Evolutionary conservation across 2,797 vertebrate genomes (phyloP).

Genomic region (Oophaga sylvatica): DNA sequence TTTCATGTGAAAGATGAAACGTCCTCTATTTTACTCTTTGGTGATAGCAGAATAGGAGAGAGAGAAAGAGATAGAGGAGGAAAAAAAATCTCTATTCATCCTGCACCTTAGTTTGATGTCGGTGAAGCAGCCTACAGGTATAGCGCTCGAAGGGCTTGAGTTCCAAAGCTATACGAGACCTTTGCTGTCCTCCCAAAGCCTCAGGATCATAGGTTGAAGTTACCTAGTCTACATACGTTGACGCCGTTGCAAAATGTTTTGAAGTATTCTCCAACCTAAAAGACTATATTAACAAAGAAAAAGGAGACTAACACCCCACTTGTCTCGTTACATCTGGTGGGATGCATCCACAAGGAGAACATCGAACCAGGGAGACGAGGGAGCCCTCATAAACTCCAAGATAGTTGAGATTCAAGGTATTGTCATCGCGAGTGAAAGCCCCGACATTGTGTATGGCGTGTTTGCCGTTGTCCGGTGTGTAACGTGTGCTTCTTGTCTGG

Average conservation of each 20-base stretch:
- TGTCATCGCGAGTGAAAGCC: neutral
- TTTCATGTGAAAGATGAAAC: conserved; percentile 62
- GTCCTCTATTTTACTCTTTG: conserved; percentile 58
- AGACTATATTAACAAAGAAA: neutral
- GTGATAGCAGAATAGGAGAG: conserved; percentile 58
- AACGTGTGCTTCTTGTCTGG: conserved; percentile 3
- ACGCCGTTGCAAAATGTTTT: conserved; percentile 12
- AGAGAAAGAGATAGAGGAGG: conserved; percentile 35
- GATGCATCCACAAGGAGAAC: conserved; percentile 52
- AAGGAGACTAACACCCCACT: neutral
- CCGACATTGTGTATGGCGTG: neutral
- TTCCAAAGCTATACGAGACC: conserved; percentile 29
- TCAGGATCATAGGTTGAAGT: conserved; percentile 25
- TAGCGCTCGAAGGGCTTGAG: conserved; percentile 33
- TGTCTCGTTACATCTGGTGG: conserved; percentile 23
- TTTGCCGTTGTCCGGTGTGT: neutral
- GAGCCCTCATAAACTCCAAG: conserved; percentile 17
- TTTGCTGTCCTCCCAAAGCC: neutral
- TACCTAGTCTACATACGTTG: neutral
- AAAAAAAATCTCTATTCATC: conserved; percentile 53
- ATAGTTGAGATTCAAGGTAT: conserved; percentile 50
- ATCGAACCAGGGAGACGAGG: conserved; percentile 33
- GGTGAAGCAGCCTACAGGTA: conserved; percentile 45
- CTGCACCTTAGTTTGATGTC: conserved; percentile 51
- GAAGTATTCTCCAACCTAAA: neutral